Evolutionary conservation across 1,140 invertebrate genomes (phyloP).

Genomic region (Hylaeus volcanicus): DNA sequence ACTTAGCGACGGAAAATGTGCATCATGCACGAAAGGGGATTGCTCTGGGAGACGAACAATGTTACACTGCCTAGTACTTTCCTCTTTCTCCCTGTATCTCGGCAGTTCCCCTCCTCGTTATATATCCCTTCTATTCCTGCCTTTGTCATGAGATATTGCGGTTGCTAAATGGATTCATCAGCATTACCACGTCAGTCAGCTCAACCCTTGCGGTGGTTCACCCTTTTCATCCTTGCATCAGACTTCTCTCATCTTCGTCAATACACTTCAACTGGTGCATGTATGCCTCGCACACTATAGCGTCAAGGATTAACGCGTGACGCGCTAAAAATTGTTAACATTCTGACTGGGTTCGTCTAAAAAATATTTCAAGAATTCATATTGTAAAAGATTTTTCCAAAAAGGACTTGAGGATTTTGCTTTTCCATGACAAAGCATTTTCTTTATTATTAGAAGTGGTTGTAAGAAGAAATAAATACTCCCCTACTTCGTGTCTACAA

Average conservation of each 20-base stretch:
- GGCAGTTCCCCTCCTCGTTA: slow-evolving; percentile 28
- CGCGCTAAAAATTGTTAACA: neutral
- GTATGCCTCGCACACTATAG: neutral
- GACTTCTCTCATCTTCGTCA: slow-evolving; percentile 42
- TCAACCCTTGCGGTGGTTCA: slow-evolving; percentile 41
- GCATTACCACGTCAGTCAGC: slow-evolving; percentile 68
- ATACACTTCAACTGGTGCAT: slow-evolving; percentile 2
- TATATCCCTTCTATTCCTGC: slow-evolving; percentile 42
- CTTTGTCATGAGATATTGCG: slow-evolving; percentile 64
- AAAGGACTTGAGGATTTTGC: too few species aligned
- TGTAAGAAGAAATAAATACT: too few species aligned
- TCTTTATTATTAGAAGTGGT: too few species aligned
- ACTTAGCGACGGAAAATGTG: slow-evolving; percentile 35
- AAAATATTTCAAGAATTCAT: too few species aligned
- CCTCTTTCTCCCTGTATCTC: slow-evolving; percentile 25
- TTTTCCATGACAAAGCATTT: too few species aligned
- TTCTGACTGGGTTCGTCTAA: neutral
- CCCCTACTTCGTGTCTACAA: too few species aligned
- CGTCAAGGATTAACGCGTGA: neutral
- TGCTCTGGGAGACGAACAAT: slow-evolving; percentile 35
- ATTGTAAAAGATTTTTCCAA: too few species aligned
- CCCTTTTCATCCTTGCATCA: slow-evolving; percentile 53
- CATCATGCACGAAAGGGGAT: slow-evolving; percentile 34
- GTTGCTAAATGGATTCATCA: slow-evolving; percentile 75
- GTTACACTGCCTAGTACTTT: slow-evolving; percentile 19